Percentiles rank a stretch among this genome's conserved stretches.
phyloP scores from a whole-genome alignment of 2,888 invertebrate genomes.

The Diploptera punctata region DNA sequence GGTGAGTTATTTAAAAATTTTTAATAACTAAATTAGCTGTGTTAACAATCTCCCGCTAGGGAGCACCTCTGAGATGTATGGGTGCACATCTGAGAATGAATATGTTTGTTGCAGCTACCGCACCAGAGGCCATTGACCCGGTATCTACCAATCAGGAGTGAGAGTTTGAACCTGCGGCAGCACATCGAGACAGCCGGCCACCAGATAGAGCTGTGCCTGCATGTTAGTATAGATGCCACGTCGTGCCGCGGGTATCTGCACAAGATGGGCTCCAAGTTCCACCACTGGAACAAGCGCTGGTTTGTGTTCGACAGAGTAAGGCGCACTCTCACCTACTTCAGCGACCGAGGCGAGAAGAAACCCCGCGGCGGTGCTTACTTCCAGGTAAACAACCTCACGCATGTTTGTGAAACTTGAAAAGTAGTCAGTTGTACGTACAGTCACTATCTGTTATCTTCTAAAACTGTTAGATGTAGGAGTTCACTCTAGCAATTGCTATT shows the following conservation, averaged over 20 bases:
- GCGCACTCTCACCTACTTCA: slow-evolving; percentile 89
- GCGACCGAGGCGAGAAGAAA: slow-evolving; percentile 89
- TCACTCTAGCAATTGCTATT: too few species aligned
- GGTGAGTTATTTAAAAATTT: too few species aligned
- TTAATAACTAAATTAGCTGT: too few species aligned
- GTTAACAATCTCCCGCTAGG: too few species aligned
- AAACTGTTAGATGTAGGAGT: too few species aligned
- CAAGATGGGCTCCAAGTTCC: slow-evolving; percentile 90
- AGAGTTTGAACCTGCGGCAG: slow-evolving; percentile 84
- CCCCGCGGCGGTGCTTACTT: slow-evolving; percentile 90
- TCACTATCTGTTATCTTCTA: too few species aligned
- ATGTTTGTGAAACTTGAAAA: too few species aligned
- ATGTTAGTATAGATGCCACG: slow-evolving; percentile 79
- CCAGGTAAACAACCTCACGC: slow-evolving; percentile 80
- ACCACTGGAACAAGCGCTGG: slow-evolving; percentile 95
- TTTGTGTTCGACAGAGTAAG: slow-evolving; percentile 94
- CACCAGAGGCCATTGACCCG: slow-evolving; percentile 88
- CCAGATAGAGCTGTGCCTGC: slow-evolving; percentile 87
- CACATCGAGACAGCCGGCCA: slow-evolving; percentile 96
- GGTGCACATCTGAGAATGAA: too few species aligned
- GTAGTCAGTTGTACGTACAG: too few species aligned
- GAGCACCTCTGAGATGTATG: too few species aligned
- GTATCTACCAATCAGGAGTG: slow-evolving; percentile 89
- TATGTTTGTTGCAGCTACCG: neutral
- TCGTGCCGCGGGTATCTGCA: slow-evolving; percentile 91